Percentiles rank a stretch among this genome's conserved stretches.
phyloP scores from a whole-genome alignment of 2,888 invertebrate genomes.

The Arrhopalites spinosus region DNA sequence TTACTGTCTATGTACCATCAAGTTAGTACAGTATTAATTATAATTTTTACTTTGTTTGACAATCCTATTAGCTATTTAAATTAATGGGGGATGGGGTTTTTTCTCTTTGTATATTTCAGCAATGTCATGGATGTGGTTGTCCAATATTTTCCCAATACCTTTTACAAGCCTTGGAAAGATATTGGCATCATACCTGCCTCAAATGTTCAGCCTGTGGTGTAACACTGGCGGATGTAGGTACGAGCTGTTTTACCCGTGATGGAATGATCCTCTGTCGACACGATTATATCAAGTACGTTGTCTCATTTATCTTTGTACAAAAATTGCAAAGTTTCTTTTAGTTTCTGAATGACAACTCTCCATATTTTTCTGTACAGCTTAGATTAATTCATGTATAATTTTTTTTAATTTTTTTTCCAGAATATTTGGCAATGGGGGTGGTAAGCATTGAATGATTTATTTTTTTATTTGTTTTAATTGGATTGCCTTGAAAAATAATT shows the following conservation, averaged over 20 bases:
- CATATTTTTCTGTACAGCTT: not conserved
- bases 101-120: constrained; percentile 3
- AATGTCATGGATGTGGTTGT: constrained; percentile 68
- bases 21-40: too few species aligned
- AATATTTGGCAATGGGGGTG: constrained; percentile 82
- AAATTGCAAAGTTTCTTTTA: not conserved
- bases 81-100: too few species aligned
- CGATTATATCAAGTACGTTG: constrained; percentile 89
- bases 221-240: constrained; percentile 82
- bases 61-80: too few species aligned
- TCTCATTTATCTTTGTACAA: not conserved
- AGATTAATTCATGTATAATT: not conserved
- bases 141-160: constrained; percentile 91
- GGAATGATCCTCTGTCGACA: constrained; percentile 94
- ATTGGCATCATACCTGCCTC: constrained; percentile 94
- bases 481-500: too few species aligned
- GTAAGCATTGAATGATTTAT: too few species aligned
- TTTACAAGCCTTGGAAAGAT: constrained; percentile 88
- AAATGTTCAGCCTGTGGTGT: constrained; percentile 83
- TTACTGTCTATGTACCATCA: too few species aligned
- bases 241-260: constrained; percentile 88
- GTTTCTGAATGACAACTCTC: not conserved
- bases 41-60: too few species aligned
- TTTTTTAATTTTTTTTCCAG: constrained; percentile 62
- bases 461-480: too few species aligned